Evolutionary conservation across 2,113 vertebrate species (phyloP), one percentile per base, ranked within the genome.

Genomic region (Calcarius ornatus): DNA sequence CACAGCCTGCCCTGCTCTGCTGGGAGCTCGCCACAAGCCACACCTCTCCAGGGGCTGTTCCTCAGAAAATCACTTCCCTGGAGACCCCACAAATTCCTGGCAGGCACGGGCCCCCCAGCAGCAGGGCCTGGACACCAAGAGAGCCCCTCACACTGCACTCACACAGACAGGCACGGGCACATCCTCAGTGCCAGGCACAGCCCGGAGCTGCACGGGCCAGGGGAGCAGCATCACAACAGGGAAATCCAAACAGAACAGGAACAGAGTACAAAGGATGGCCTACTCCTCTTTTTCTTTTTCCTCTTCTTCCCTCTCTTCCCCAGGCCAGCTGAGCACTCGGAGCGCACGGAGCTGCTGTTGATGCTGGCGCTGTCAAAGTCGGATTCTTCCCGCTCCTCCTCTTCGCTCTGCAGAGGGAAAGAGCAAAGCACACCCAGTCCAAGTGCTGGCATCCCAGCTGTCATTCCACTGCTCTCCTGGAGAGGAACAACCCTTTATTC

Each of bases 361-460:
- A 99, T 98, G 98, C 99, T 99, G 98, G 99, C 98, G 1, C 98
- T 99, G 98, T 99, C 99, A 5, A 99, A 98, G 97, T 99, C 99
- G 0, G 99, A 99, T 95, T 99, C 99, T 73, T 99, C 99, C 68
- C 98, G 97, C 64, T 99, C 99, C 47, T 99, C 99, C 70, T 99
- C 99, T 97, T 99, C 99, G 0, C 99, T 99, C 99, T 99, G 98
- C 64, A 45, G 73, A 78, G 28, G 77, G 61, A 51, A 81, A 90
- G 96, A 81, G 8, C 45, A 92, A 85, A 88, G 71, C 28, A 64
- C 68, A 28, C 3, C 37, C n/a, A 93, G 91, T 81, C 57, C 40
- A n/a, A 57, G n/a, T 2, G 1, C 38, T 11, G 51, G 24, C 69
- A 70, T 5, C n/a, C 65, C 60, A 60, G 43, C 5, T 3, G 31